Evolutionary conservation across 2,797 vertebrate genomes (phyloP).

Genomic region (Rhinogobio ventralis): DNA sequence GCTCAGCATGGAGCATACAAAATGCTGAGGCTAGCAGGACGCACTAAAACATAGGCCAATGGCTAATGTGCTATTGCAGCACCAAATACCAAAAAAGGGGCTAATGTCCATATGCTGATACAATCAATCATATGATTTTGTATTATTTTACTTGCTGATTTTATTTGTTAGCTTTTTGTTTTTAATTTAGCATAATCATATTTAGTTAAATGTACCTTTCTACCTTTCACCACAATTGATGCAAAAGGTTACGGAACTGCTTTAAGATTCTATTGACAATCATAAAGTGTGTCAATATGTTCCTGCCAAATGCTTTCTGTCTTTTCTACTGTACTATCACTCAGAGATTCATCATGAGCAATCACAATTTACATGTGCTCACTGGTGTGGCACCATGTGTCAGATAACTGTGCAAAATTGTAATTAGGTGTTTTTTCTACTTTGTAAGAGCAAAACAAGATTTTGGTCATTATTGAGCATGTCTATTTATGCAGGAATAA

Average conservation of each 20-base stretch:
- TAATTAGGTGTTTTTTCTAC: not conserved
- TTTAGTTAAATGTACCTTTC: not conserved
- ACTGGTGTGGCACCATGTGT: not conserved
- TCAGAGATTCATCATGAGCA: not conserved
- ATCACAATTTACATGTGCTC: not conserved
- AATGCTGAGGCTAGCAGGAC: constrained; percentile 33
- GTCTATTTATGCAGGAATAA: not conserved
- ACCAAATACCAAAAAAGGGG: constrained; percentile 4
- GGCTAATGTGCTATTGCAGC: not conserved
- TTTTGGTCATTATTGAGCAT: not conserved
- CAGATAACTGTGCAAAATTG: not conserved
- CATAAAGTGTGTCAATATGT: not conserved
- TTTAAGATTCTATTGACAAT: not conserved
- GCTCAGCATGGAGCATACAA: constrained; percentile 43
- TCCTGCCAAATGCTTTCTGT: not conserved
- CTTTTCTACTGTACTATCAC: not conserved
- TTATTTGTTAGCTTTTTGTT: not conserved
- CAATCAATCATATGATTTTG: not conserved
- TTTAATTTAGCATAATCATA: not conserved
- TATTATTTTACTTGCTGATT: not conserved
- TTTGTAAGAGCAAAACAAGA: not conserved
- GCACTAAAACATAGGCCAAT: constrained; percentile 26
- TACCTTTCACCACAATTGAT: not conserved
- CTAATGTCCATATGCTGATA: not conserved
- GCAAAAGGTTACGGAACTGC: not conserved